A percentile compares a stretch with the other conserved stretches of the same genome.
phyloP scores from a whole-genome alignment of 2,888 invertebrate genomes.

The Tinea pellionella region DNA sequence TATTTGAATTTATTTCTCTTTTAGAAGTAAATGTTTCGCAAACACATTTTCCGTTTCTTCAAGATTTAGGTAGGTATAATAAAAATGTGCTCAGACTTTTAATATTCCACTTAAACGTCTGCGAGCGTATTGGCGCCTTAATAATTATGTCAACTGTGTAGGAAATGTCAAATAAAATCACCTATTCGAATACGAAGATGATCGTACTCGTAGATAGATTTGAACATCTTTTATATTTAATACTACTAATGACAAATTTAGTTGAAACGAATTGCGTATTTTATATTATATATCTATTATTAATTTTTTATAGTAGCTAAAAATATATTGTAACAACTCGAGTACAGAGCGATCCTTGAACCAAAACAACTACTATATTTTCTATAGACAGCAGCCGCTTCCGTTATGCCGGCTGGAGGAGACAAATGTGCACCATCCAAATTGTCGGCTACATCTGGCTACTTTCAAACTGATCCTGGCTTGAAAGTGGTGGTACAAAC shows the following conservation, averaged over 20 bases:
- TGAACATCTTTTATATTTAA: neutral
- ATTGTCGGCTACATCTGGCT: too few species aligned
- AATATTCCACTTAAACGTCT: neutral
- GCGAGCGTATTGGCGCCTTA: neutral
- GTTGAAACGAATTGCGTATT: slow-evolving; percentile 1
- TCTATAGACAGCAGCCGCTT: too few species aligned
- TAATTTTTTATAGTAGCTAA: too few species aligned
- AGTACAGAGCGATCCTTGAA: too few species aligned
- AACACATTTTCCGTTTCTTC: neutral
- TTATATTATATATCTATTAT: too few species aligned
- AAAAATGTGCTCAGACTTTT: neutral
- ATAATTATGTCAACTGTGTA: slow-evolving; percentile 1
- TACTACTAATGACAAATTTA: neutral
- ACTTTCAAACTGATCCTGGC: too few species aligned
- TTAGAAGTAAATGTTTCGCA: neutral
- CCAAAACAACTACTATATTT: too few species aligned
- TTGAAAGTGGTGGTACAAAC: too few species aligned
- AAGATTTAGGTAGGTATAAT: neutral
- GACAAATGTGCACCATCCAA: too few species aligned
- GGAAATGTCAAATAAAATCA: neutral
- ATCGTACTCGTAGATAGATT: neutral
- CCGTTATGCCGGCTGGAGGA: too few species aligned
- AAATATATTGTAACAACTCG: too few species aligned
- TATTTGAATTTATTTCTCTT: neutral
- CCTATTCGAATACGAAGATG: neutral